Evolutionary conservation across 2,888 invertebrate species (phyloP).

Genomic region (Melangyna quadrimaculata): DNA sequence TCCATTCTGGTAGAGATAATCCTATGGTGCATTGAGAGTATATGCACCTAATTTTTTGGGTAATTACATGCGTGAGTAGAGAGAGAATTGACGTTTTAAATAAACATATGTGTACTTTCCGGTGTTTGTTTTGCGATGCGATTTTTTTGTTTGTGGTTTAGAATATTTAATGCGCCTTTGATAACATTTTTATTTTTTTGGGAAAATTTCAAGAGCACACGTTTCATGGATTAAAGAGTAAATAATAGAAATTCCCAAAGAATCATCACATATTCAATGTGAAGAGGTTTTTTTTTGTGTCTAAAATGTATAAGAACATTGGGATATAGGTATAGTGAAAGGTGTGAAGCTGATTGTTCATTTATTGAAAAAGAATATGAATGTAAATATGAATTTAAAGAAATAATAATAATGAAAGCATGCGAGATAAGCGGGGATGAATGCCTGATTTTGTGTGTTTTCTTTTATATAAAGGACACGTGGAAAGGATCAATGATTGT

Average conservation of each 20-base stretch:
- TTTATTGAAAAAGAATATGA: constrained; percentile 29
- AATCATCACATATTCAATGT: not conserved
- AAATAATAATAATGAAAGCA: constrained; percentile 15
- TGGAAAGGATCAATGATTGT: constrained; percentile 42
- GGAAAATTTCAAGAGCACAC: constrained; percentile 55
- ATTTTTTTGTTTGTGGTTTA: constrained; percentile 52
- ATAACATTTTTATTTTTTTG: constrained; percentile 6
- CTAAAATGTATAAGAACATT: not conserved
- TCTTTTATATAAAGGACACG: constrained; percentile 24
- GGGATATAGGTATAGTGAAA: not conserved
- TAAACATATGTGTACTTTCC: constrained; percentile 36
- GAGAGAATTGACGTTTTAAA: constrained; percentile 54
- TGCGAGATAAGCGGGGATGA: not conserved
- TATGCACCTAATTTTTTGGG: constrained; percentile 58
- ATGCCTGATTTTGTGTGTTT: not conserved
- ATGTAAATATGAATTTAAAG: constrained; percentile 20
- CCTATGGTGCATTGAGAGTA: constrained; percentile 52
- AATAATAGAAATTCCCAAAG: constrained; percentile 46
- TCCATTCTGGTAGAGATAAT: constrained; percentile 63
- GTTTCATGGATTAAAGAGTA: constrained; percentile 51
- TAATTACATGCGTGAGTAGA: constrained; percentile 69
- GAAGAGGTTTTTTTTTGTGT: constrained; percentile 47
- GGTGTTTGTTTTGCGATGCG: constrained; percentile 54
- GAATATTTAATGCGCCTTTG: constrained; percentile 55
- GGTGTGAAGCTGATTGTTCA: constrained; percentile 58